Conservation (phyloP, 2,797 vertebrate species). For the Apogon talboti region DNA sequence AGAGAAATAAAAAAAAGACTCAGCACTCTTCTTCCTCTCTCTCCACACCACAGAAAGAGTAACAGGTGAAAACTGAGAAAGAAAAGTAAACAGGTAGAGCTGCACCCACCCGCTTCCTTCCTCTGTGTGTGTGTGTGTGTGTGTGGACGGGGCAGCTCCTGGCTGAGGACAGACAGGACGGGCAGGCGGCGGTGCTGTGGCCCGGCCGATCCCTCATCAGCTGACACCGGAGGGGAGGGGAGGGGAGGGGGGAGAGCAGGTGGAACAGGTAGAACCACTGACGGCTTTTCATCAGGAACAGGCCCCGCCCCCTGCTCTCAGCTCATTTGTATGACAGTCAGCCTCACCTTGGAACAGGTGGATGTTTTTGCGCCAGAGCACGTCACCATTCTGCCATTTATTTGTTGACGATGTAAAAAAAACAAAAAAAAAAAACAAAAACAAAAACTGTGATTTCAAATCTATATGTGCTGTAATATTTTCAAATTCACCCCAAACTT, state of each 20-base stretch:
- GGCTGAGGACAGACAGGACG: slow-evolving; percentile 20
- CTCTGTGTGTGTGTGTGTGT: slow-evolving; percentile 18
- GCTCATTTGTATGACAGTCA: slow-evolving; percentile 47
- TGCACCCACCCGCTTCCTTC: slow-evolving; percentile 40
- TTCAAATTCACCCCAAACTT: too few species aligned
- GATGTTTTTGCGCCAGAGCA: slow-evolving; percentile 2
- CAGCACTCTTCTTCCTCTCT: slow-evolving; percentile 26
- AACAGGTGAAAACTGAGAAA: slow-evolving; percentile 40
- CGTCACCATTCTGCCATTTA: slow-evolving; percentile 9
- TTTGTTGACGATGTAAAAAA: neutral
- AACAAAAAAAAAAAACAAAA: too few species aligned
- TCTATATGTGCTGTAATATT: too few species aligned
- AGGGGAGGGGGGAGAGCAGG: slow-evolving; percentile 69
- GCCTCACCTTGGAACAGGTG: slow-evolving; percentile 48
- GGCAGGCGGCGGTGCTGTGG: slow-evolving; percentile 41
- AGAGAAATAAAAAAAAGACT: slow-evolving; percentile 18
- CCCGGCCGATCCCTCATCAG: slow-evolving; percentile 64
- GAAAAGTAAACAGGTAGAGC: slow-evolving; percentile 50
- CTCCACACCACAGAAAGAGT: slow-evolving; percentile 34
- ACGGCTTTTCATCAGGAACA: slow-evolving; percentile 24
- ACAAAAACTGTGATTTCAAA: neutral
- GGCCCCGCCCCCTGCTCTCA: slow-evolving; percentile 62
- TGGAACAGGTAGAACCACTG: slow-evolving; percentile 84
- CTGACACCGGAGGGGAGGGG: slow-evolving; percentile 63
- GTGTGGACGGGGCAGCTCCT: slow-evolving; percentile 36